Conservation (phyloP, 2,113 vertebrate species). For the Phyllostomus hastatus region DNA sequence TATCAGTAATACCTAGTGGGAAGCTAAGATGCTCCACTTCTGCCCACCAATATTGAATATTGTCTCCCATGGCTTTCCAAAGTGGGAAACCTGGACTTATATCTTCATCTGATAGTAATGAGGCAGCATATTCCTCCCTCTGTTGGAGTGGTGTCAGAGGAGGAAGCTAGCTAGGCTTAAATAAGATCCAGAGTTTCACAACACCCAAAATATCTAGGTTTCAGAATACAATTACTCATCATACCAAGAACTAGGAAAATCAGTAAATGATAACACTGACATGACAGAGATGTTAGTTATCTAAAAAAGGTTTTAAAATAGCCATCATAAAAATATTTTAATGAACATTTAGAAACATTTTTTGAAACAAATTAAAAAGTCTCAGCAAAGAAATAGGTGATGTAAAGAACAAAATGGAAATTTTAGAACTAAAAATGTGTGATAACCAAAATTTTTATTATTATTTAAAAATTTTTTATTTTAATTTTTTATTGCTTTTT, state of each 20-base stretch:
- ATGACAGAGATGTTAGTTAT: not conserved
- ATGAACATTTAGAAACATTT: not conserved
- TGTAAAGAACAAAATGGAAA: not conserved
- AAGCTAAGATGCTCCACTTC: too few species aligned
- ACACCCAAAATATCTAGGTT: not conserved
- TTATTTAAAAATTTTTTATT: too few species aligned
- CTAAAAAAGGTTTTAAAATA: not conserved
- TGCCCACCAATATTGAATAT: not conserved
- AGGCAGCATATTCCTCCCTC: rapidly evolving
- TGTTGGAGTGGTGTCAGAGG: not conserved
- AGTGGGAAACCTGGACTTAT: not conserved
- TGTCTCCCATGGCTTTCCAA: not conserved
- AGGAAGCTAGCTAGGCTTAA: not conserved
- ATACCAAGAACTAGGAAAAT: not conserved
- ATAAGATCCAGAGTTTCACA: not conserved
- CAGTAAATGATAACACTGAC: not conserved
- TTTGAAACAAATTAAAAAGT: not conserved
- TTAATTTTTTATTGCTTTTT: too few species aligned
- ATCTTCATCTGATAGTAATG: not conserved
- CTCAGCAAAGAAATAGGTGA: not conserved
- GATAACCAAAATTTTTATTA: not conserved
- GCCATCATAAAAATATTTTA: not conserved
- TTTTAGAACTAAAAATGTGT: not conserved
- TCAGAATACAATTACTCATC: not conserved
- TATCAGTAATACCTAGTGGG: not conserved